A percentile compares a stretch with the other conserved stretches of the same genome.
Evolutionary conservation across 2,797 vertebrate species (phyloP).

Genomic region (Lacerta agilis): DNA sequence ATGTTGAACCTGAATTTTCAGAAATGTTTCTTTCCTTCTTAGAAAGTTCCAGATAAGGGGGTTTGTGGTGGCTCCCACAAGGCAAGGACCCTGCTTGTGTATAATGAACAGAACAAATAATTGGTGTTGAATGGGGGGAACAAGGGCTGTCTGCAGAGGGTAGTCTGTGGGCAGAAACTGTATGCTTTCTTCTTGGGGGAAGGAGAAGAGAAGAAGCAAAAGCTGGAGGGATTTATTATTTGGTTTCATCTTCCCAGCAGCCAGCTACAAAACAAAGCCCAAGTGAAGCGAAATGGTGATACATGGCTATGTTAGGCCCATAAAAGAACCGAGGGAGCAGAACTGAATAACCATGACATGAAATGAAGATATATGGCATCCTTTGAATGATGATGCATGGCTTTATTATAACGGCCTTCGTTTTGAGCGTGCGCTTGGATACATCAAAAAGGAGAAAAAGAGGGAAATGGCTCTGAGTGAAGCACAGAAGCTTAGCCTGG

Average conservation of each 20-base stretch:
- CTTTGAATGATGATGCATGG: background rate
- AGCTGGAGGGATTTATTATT: background rate
- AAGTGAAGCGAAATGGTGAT: background rate
- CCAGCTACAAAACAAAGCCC: background rate
- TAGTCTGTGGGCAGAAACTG: background rate
- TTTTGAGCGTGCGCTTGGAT: background rate
- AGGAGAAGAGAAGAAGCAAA: background rate
- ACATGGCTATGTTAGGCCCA: background rate
- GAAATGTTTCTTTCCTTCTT: background rate
- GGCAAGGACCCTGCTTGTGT: background rate
- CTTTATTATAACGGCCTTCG: background rate
- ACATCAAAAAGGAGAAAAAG: background rate
- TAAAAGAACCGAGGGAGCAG: background rate
- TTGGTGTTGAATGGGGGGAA: background rate
- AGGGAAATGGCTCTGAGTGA: background rate
- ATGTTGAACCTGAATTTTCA: background rate
- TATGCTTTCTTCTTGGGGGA: background rate
- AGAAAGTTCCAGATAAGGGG: background rate
- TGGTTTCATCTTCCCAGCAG: background rate
- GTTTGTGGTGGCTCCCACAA: background rate
- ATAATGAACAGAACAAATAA: conserved; percentile 8
- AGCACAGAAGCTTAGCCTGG: background rate
- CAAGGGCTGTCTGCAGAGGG: background rate
- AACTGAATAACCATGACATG: conserved; percentile 15
- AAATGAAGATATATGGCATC: background rate